Evolutionary conservation across 2,888 invertebrate species (phyloP), one percentile per base, ranked within the genome.

Genomic region (Mesorhabditis spiculigera): DNA sequence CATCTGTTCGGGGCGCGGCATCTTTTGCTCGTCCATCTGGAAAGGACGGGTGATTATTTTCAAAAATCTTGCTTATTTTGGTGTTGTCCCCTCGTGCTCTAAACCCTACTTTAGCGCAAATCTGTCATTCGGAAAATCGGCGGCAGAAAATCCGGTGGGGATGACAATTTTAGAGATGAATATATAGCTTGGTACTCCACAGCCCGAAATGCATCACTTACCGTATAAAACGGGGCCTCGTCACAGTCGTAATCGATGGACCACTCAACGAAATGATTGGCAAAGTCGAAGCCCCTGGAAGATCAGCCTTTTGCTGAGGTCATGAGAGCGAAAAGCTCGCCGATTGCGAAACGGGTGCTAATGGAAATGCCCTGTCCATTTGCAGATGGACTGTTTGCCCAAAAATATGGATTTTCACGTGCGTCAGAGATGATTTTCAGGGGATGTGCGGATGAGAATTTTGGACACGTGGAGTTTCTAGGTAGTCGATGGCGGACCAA

Each of bases 181-280:
- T 3, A 28, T 28, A 28, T 28, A 28, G 28, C 28, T 28, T 28
- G 28, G 86, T 95, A 93, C 75, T 92, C 91, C 73, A 90, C 87
- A 4, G 90, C 91, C 0, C 96, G 94, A 84, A 91, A 92, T 75
- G 28, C 28, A 28, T 28, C 28, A 13, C 58, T 50, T 50, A 91
- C 91, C 72, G 88, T 89, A 87, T 91, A 95, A 87, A 91, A 92
- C 0, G 95, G 95, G 79, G 90, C 90, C 45, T 91, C 89, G 0
- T 91, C 89, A 71, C 91, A 90, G 0, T 91, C 93, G 87, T 95
- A 95, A 85, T 95, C 93, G 85, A 93, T 93, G 1, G 90, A 90
- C 93, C 94, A 87, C 86, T 95, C 95, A 75, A 93, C 90, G 86
- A 95, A 94, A 85, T 95, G 95, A 87, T 95, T 95, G 4, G 95